A percentile compares a stretch with the other conserved stretches of the same genome.
phyloP scores from a whole-genome alignment of 2,888 invertebrate genomes.

The Nymphalis urticae region DNA sequence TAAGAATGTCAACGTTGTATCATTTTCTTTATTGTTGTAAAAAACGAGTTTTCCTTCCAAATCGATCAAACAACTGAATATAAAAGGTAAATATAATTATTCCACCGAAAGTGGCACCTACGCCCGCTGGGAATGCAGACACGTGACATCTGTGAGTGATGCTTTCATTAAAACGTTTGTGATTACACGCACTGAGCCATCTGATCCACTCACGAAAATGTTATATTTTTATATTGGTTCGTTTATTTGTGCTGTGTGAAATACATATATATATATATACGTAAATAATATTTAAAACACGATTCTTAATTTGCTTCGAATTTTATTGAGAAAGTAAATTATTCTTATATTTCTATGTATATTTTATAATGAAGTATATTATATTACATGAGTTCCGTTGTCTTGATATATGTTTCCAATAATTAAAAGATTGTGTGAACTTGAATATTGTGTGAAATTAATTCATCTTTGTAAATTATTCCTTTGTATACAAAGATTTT shows the following conservation, averaged over 20 bases:
- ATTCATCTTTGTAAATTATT: slow-evolving; percentile 2
- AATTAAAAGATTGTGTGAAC: too few species aligned
- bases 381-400: too few species aligned
- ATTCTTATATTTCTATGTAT: too few species aligned
- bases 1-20: background rate
- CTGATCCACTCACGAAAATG: slow-evolving; percentile 27
- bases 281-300: too few species aligned
- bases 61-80: background rate
- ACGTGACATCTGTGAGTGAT: slow-evolving; percentile 38
- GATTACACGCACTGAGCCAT: slow-evolving; percentile 33
- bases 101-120: slow-evolving; percentile 1
- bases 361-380: too few species aligned
- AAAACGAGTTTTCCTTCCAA: background rate
- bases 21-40: background rate
- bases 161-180: slow-evolving; percentile 38
- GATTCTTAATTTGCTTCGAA: too few species aligned
- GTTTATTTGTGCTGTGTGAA: background rate
- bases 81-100: slow-evolving; percentile 4
- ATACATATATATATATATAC: background rate
- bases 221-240: background rate
- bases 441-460: too few species aligned
- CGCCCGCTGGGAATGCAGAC: slow-evolving; percentile 13
- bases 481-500: slow-evolving; percentile 39
- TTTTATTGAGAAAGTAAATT: too few species aligned
- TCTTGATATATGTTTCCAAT: too few species aligned